A percentile compares a stretch with the other conserved stretches of the same genome.
Conservation (phyloP, 2,113 vertebrate genomes). For the Chloropsis cyanopogon region DNA sequence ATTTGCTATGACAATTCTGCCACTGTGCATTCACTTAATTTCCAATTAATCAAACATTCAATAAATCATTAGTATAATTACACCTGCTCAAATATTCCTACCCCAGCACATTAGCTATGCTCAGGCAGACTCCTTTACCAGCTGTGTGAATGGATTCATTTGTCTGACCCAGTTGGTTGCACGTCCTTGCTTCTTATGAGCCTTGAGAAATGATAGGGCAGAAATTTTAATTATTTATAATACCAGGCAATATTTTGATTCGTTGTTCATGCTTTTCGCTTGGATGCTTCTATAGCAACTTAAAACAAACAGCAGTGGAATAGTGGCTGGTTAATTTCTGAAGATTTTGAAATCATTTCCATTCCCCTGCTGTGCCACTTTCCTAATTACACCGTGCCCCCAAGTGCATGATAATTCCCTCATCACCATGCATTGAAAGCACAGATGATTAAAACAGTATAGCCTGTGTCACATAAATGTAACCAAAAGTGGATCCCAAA, state of each 20-base stretch:
- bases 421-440: conserved; percentile 63
- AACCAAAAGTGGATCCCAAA: conserved; percentile 61
- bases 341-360: conserved; percentile 70
- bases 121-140: conserved; percentile 40
- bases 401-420: conserved; percentile 73
- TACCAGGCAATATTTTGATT: conserved; percentile 50
- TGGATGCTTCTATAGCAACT: conserved; percentile 60
- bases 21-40: conserved; percentile 77
- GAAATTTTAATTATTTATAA: conserved; percentile 76
- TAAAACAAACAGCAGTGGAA: conserved; percentile 56
- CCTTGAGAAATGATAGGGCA: conserved; percentile 68
- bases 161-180: conserved; percentile 73
- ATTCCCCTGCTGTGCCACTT: conserved; percentile 69
- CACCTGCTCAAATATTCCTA: conserved; percentile 67
- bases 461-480: conserved; percentile 57
- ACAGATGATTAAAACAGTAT: conserved; percentile 73
- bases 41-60: conserved; percentile 83
- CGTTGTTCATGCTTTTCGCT: conserved; percentile 47
- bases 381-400: conserved; percentile 76
- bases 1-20: conserved; percentile 79
- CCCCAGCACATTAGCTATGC: conserved; percentile 65
- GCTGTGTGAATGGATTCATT: conserved; percentile 62
- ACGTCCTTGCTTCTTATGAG: conserved; percentile 47
- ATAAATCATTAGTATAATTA: conserved; percentile 84
- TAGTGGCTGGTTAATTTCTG: conserved; percentile 70